These are phyloP conservation scores for Phenganax stokvisi DNA, from an alignment of 92 coral and sea anemone genomes.

Conservation along the genomic window DNA sequence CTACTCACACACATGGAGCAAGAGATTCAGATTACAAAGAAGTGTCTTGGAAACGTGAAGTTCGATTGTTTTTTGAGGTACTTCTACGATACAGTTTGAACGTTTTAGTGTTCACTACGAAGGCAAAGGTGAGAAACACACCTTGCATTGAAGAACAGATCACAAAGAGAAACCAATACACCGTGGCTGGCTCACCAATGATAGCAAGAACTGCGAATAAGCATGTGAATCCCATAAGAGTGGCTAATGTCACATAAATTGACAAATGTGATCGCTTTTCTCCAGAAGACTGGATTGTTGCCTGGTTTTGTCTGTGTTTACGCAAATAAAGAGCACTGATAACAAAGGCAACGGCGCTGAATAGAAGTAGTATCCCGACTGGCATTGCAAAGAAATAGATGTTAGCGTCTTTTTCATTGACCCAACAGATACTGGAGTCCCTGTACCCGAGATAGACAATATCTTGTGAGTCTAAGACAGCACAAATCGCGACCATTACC, in stretches of 20 bases:
- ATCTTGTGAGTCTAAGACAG: conserved; percentile 53
- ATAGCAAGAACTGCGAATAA: conserved; percentile 54
- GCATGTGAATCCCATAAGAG: conserved; percentile 77
- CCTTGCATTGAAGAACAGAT: conserved; percentile 67
- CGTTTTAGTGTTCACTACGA: conserved; percentile 28
- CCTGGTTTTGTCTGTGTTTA: conserved; percentile 50
- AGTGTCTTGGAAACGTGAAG: too few relatives aligned
- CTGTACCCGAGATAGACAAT: conserved; percentile 49
- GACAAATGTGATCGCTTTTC: conserved; percentile 39
- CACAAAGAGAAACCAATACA: conserved; percentile 55
- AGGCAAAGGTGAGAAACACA: conserved; percentile 32
- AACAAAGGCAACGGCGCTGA: conserved; percentile 53
- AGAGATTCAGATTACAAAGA: too few relatives aligned
- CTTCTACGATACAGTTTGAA: conserved; percentile 14
- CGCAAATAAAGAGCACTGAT: conserved; percentile 49
- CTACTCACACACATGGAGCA: too few relatives aligned
- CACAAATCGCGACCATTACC: conserved; percentile 48
- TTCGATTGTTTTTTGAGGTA: too few relatives aligned
- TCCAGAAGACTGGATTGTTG: conserved; percentile 18
- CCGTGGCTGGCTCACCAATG: conserved; percentile 15
- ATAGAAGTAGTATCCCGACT: conserved; percentile 39
- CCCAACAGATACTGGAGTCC: conserved; percentile 59
- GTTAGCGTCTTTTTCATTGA: conserved; percentile 44
- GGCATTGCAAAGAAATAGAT: conserved; percentile 47
- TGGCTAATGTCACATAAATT: conserved; percentile 63